Base-by-base conservation (phyloP, 1,140 invertebrate species). In the Grapholita molesta region DNA sequence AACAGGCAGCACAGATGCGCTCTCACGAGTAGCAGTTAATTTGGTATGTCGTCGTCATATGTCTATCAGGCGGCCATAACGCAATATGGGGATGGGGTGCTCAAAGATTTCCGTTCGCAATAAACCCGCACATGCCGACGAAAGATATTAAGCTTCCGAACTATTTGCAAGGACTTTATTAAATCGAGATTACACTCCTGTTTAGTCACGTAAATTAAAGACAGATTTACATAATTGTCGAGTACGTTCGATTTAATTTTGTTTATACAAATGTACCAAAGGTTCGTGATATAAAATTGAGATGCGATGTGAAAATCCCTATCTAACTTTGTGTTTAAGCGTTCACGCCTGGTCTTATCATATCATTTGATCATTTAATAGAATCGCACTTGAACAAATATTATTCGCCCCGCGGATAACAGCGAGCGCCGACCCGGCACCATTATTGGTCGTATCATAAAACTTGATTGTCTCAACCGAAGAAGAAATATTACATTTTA, bases 21-120 rank as follows among this genome's bases (percentile, higher is more conserved):
- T 70, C 55, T 67, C 66, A 70, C 64, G 32, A 30, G 64, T 68
- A 64, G 33, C 64, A 67, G 66, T 83, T 80, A 82, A 80, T 80
- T 84, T 81, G 55, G 77, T 72, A 77, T 75, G 80, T 79, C 71
- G 76, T 67, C 70, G 70, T 77, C 80, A 75, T 84, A 79, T 80
- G 79, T 86, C 83, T 79, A 80, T 88, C 84, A 82, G 68, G 78
- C 57, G 77, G 73, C 68, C 70, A 76, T 79, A 78, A 77, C 70
- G 71, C 71, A 67, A 69, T 35, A 68, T 68, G 74, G 74, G 70
- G 52, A 76, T 73, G 76, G 75, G 73, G 79, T 80, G 74, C 55
- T 21, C 65, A 33, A 73, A 81, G 76, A 80, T 83, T 85, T 88
- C 84, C 84, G 85, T 84, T 86, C 66, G 82, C 77, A 86, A 83